phyloP scores from a whole-genome alignment of 2,797 vertebrate genomes.

The Fringilla coelebs region DNA sequence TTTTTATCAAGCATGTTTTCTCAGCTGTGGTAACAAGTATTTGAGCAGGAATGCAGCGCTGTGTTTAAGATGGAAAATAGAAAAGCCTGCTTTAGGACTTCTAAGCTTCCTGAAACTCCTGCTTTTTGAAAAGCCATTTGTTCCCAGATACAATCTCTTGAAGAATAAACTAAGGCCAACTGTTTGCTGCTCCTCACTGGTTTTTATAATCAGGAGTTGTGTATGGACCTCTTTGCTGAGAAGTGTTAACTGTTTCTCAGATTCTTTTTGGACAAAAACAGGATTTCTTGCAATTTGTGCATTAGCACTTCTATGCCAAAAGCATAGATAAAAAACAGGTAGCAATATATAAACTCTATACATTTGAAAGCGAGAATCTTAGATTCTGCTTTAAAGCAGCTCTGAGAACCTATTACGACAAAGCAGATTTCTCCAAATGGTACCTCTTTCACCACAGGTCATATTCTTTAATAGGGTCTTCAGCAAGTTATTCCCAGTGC shows the following conservation, averaged over 20 bases:
- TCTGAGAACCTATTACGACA: background rate
- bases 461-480: background rate
- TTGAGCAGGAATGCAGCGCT: background rate
- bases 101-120: background rate
- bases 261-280: background rate
- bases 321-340: background rate
- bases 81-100: background rate
- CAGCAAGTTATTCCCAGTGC: background rate
- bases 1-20: conserved; percentile 24
- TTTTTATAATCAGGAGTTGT: background rate
- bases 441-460: background rate
- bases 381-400: background rate
- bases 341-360: background rate
- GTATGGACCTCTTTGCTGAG: background rate
- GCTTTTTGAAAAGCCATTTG: background rate
- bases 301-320: background rate
- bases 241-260: background rate
- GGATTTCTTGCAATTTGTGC: background rate
- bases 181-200: background rate
- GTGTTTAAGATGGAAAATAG: background rate
- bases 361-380: background rate
- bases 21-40: conserved; percentile 23
- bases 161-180: background rate
- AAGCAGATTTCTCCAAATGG: background rate
- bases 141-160: background rate